These are phyloP conservation scores for Empidonax traillii DNA, from an alignment of 2,113 vertebrate species.

Conservation along the genomic window DNA sequence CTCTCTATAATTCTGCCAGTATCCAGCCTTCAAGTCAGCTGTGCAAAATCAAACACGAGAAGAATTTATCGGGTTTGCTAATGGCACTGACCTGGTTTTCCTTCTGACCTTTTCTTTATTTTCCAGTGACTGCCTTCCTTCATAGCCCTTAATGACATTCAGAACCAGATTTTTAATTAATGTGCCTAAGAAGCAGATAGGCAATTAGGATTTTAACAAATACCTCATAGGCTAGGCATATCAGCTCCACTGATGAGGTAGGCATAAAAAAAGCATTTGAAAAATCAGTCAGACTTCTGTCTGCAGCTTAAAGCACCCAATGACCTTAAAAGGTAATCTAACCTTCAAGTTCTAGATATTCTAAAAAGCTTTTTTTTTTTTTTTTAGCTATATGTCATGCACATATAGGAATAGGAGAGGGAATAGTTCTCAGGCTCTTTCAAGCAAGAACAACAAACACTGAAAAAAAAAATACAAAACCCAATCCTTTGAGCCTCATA, in stretches of 20 bases:
- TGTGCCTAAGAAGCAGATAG: background rate
- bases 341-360: background rate
- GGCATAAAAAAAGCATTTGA: background rate
- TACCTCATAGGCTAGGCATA: background rate
- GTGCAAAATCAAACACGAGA: background rate
- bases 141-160: background rate
- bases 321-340: background rate
- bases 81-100: background rate
- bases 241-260: background rate
- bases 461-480: background rate
- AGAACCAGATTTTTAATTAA: slow-evolving; percentile 28
- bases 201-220: slow-evolving; percentile 12
- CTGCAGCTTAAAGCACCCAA: background rate
- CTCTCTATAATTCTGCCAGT: background rate
- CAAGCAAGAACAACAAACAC: background rate
- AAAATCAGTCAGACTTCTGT: background rate
- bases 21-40: background rate
- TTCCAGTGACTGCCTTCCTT: slow-evolving; percentile 3
- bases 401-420: background rate
- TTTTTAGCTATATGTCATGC: background rate
- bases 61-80: background rate
- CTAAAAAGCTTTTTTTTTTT: background rate
- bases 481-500: slow-evolving; percentile 22
- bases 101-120: slow-evolving; percentile 12
- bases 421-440: background rate